Conservation (phyloP, 1,140 invertebrate genomes). For the Sminthurinus signatus region DNA sequence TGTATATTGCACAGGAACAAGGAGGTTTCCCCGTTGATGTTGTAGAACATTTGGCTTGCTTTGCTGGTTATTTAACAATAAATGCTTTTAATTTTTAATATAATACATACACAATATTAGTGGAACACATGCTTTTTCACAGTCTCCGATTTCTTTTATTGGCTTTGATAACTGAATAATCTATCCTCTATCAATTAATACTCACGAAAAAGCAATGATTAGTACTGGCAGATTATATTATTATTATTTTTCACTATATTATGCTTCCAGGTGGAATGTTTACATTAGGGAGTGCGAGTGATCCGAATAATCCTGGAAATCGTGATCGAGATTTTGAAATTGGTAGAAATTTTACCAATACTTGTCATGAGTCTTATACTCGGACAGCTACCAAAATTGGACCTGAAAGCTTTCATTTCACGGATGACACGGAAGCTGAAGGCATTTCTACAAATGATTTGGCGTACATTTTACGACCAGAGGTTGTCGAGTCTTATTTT, state of each 20-base stretch:
- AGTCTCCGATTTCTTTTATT: too few relatives aligned
- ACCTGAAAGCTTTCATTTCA: slow-evolving; percentile 54
- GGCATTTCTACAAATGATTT: slow-evolving; percentile 52
- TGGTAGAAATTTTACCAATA: slow-evolving; percentile 36
- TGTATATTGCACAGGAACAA: slow-evolving; percentile 32
- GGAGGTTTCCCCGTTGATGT: slow-evolving; percentile 27
- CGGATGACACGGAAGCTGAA: slow-evolving; percentile 51
- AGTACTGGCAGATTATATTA: too few relatives aligned
- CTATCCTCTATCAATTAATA: too few relatives aligned
- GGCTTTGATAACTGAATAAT: too few relatives aligned
- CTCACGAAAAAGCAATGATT: too few relatives aligned
- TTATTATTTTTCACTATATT: too few relatives aligned
- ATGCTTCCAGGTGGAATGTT: slow-evolving; percentile 38
- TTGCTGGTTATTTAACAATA: slow-evolving; percentile 21
- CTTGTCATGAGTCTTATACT: slow-evolving; percentile 40
- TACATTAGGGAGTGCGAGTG: slow-evolving; percentile 31
- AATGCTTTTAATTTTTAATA: too few relatives aligned
- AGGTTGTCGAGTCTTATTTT: slow-evolving; percentile 61
- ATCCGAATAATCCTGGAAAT: slow-evolving; percentile 20
- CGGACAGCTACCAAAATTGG: slow-evolving; percentile 43
- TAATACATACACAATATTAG: too few relatives aligned
- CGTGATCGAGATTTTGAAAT: slow-evolving; percentile 27
- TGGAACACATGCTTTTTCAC: too few relatives aligned
- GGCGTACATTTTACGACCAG: slow-evolving; percentile 59
- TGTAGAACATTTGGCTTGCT: slow-evolving; percentile 32